Percentiles rank a stretch among this genome's conserved stretches.
These are phyloP conservation scores for Scaptomyza flava DNA, from an alignment of 2,888 invertebrate genomes.

Conservation along the genomic window DNA sequence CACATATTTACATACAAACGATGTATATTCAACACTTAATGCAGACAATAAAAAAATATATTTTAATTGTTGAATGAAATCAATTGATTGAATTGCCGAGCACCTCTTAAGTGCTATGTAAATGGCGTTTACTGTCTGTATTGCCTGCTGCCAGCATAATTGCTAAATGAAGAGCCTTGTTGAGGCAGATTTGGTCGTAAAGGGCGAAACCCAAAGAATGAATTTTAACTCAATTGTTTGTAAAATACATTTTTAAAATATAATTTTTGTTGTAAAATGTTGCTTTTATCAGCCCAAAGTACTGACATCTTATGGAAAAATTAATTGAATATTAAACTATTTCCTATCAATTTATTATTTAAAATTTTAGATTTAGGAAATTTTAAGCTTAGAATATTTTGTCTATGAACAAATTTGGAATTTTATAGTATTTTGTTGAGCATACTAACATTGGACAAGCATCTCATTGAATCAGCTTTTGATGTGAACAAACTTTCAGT, in stretches of 20 bases:
- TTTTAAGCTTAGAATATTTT: too few relatives aligned
- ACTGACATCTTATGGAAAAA: too few relatives aligned
- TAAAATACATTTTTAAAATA: background rate
- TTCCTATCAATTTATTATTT: too few relatives aligned
- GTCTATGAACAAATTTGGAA: too few relatives aligned
- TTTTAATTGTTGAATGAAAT: slow-evolving; percentile 60
- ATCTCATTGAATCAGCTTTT: background rate
- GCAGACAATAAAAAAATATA: slow-evolving; percentile 37
- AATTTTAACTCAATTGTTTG: background rate
- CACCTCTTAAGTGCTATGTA: slow-evolving; percentile 44
- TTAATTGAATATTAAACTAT: too few relatives aligned
- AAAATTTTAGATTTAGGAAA: too few relatives aligned
- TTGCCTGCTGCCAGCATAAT: slow-evolving; percentile 22
- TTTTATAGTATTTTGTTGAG: too few relatives aligned
- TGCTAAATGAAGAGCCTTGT: slow-evolving; percentile 37
- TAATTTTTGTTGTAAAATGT: background rate
- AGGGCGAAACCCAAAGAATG: background rate
- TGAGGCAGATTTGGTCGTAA: background rate
- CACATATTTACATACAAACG: slow-evolving; percentile 19
- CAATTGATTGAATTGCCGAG: slow-evolving; percentile 49
- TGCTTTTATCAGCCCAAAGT: background rate
- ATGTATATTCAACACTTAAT: slow-evolving; percentile 33
- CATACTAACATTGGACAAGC: too few relatives aligned
- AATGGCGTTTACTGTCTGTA: slow-evolving; percentile 39
- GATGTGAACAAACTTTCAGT: slow-evolving; percentile 4